Base-by-base conservation (phyloP, 2,888 invertebrate genomes). In the Stomorhina lunata region DNA sequence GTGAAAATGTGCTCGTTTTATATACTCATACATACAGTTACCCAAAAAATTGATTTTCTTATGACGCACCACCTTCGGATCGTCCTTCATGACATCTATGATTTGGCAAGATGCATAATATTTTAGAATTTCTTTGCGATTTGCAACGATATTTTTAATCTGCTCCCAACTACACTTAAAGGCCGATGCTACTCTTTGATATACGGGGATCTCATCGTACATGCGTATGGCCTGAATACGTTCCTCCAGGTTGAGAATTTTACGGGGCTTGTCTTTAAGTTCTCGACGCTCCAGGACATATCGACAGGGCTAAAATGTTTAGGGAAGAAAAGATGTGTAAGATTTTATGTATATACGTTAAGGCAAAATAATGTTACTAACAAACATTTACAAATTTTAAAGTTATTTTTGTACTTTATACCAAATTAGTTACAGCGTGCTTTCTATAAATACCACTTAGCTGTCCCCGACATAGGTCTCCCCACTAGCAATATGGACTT, bases 131-230 rank as follows among this genome's bases (percentile, higher is more conserved):
- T 83, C 80, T 43, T 85, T 84, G 12, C 86, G 85, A 69, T 86
- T 86, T 7, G 83, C 84, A 3, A 86, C 84, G 2, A 86, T 82
- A 68, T 85, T 86, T 71, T 85, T 86, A 15, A 86, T 86, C 79
- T 86, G 86, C 69, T 86, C 86, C 86, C 86, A 86, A 59, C 86
- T 86, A 59, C 86, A 86, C 59, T 85, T 84, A 57, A 86, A 83
- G 3, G 80, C 76, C 0, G 80, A 81, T n/a, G 86, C 86, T 5
- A 86, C 85, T 15, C 86, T 84, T 48, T 85, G 85, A 63, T 86
- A 86, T 0, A 86, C 77, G 1, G 86, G 86, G 17, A 80, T 81
- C 20, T 79, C 81, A 29, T 86, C 86, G 66, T 86, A 86, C 69
- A 85, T 61, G 0, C 84, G 85, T 61, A 86, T 85, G 32, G 86